These are phyloP conservation scores for Sebastes dallii DNA, from an alignment of 2,797 vertebrate species.

Conservation along the genomic window DNA sequence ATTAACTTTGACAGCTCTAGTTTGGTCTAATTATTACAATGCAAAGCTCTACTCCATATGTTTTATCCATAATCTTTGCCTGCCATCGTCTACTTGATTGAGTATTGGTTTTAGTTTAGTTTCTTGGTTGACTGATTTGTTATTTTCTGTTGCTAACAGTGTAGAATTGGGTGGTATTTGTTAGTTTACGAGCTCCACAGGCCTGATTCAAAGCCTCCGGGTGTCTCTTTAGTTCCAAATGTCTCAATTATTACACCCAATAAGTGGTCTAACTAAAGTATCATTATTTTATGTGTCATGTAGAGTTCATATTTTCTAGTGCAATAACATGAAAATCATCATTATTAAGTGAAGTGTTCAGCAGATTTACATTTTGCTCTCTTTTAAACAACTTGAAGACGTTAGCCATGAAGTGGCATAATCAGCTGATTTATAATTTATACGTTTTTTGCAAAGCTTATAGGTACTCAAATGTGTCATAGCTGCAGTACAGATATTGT, in stretches of 20 bases:
- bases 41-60: background rate
- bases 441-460: background rate
- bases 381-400: background rate
- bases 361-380: background rate
- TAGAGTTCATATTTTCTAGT: background rate
- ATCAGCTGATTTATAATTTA: background rate
- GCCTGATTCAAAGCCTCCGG: background rate
- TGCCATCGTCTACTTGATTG: background rate
- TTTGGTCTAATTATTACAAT: background rate
- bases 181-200: background rate
- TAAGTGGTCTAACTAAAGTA: background rate
- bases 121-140: background rate
- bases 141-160: background rate
- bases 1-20: too few species aligned
- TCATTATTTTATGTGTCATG: background rate
- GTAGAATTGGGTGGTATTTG: background rate
- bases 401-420: background rate
- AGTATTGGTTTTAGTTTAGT: background rate
- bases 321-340: background rate
- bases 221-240: background rate
- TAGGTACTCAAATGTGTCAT: background rate
- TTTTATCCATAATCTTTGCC: background rate
- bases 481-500: background rate
- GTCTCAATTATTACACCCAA: too few species aligned
- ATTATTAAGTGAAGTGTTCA: background rate